These are phyloP conservation scores for Boulengeromyrus knoepffleri DNA, from an alignment of 2,113 vertebrate species.

Conservation along the genomic window DNA sequence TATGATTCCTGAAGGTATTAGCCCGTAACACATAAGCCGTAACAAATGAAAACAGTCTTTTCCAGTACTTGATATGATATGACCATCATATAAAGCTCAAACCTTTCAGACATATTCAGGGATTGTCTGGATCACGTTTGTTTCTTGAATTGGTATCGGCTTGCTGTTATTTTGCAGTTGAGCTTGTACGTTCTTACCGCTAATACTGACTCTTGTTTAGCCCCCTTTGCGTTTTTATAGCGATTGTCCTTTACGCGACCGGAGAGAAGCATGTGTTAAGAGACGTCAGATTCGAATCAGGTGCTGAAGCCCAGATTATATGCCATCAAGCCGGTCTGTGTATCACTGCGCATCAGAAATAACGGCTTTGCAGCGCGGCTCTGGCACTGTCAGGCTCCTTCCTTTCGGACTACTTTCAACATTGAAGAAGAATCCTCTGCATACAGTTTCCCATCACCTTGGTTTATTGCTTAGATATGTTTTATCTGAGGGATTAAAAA, in stretches of 20 bases:
- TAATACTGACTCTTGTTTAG: neutral
- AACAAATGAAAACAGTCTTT: neutral
- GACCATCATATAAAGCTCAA: neutral
- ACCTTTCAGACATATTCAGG: neutral
- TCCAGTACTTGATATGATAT: too few relatives aligned
- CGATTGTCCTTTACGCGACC: neutral
- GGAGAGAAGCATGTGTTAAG: neutral
- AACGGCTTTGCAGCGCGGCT: neutral
- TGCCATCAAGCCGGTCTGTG: neutral
- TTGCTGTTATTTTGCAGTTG: neutral
- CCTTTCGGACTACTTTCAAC: neutral
- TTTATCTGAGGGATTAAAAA: neutral
- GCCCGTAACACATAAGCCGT: neutral
- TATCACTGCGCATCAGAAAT: neutral
- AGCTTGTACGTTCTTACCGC: neutral
- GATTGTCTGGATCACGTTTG: neutral
- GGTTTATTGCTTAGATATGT: neutral
- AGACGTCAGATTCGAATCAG: neutral
- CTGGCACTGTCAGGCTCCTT: neutral
- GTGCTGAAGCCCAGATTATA: neutral
- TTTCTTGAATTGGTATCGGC: neutral
- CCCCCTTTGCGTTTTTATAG: neutral
- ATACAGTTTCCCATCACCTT: neutral
- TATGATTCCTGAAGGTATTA: neutral
- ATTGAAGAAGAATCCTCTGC: neutral